Base-by-base conservation (phyloP, 2,113 vertebrate genomes). In the Mormyrus iriodes region DNA sequence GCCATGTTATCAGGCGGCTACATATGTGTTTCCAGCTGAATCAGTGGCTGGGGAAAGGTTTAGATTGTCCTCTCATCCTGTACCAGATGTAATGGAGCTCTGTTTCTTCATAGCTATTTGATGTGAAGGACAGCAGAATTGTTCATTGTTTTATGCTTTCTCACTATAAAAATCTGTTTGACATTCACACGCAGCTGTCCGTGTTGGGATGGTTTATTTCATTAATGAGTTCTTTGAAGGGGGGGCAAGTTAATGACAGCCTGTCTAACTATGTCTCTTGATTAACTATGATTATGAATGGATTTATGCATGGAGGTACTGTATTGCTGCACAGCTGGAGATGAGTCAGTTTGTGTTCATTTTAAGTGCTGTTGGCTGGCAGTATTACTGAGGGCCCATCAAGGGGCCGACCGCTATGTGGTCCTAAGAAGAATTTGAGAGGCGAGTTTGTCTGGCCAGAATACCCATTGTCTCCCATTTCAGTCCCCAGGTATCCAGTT, bases 341-440 rank as follows among this genome's bases (percentile, higher is more conserved):
- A 27, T n/a, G 87, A 31, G 10, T 15, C 13, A 48, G 7, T 88
- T n/a, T 88, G 35, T 79, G 35, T 61, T 86, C 15, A 2, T 86
- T 58, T 55, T 87, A 87, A 87, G 86, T 73, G 58, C 42, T 69
- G 21, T 69, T 88, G 87, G 24, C 61, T 49, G n/a, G n/a, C 24
- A 73, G 24, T 21, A 31, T 48, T 46, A 42, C 21, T 39, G 86
- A 3, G 39, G 35, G 69, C 15, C 15, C 35, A 65, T 27, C n/a
- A 48, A n/a, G 55, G 8, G n/a, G 31, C 13, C 13, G 61, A 48
- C n/a, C 12, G 12, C 21, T n/a, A 86, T 17, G 27, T 69, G 55
- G 55, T 27, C 17, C 27, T 87, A n/a, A 85, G 51, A 13, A 55
- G 51, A 86, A 27, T 48, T n/a, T 51, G 44, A 46, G 13, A 24